Evolutionary conservation across 2,888 invertebrate genomes (phyloP), one percentile per base, ranked within the genome.

Genomic region (Adineta ricciae): DNA sequence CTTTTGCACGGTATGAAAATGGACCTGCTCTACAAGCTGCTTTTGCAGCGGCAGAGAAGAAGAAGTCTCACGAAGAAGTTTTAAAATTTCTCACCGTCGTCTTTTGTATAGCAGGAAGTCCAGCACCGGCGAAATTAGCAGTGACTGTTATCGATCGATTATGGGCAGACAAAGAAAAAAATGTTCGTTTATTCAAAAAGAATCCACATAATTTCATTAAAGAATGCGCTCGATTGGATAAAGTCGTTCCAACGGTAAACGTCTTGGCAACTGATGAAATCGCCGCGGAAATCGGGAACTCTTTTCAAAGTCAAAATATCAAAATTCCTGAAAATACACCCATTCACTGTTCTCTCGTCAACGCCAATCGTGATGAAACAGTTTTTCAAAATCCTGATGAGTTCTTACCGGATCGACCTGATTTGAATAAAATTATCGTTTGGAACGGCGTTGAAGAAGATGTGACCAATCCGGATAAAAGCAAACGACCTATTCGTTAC

Each of bases 361-460:
- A 36, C 36, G 72, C 72, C 27, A 72, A 72, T 72, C 72, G 72
- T 72, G 72, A 72, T 36, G 32, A 72, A 36, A 36, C 4, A 5
- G 19, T 72, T 14, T 72, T 72, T 72, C 27, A 72, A 72, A 72
- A 72, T 72, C 72, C 72, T 19, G 36, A 72, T 72, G 27, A 72
- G 7, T 72, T 72, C 32, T 24, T 36, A 11, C 72, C 72, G 36
- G 72, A 72, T 16, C 32, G 72, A 11, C 8, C 3, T 5, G 72
- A 72, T 32, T 19, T 72, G 19, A 72, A 72, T 72, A 72, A 72
- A 72, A 72, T 72, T 11, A 72, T 72, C 36, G 72, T 72, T 32
- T 72, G 72, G 72, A 72, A 72, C 36, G 72, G 72, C 19, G 72
- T 72, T 36, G 72, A 72, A 72, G 72, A 72, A 72, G 72, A 72